A percentile compares a stretch with the other conserved stretches of the same genome.
Conservation (phyloP, 2,888 invertebrate genomes). For the Poecilus cupreus region DNA sequence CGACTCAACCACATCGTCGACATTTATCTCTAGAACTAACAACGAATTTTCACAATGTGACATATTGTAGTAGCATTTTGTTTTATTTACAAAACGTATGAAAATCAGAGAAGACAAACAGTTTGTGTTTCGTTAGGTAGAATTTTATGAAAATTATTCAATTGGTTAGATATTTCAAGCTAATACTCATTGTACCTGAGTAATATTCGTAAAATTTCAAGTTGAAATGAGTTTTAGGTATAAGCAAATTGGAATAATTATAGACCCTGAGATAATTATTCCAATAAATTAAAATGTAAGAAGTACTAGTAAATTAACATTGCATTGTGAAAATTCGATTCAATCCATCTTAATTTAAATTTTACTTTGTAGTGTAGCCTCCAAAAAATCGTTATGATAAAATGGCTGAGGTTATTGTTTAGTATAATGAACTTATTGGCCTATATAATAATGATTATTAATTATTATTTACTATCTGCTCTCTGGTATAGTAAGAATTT, state of each 20-base stretch:
- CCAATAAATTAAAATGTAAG: slow-evolving; percentile 18
- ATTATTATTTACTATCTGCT: background rate
- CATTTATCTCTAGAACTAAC: slow-evolving; percentile 34
- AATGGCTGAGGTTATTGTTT: slow-evolving; percentile 51
- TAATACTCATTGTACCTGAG: slow-evolving; percentile 62
- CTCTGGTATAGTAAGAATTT: slow-evolving; percentile 42
- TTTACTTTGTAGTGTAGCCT: slow-evolving; percentile 35
- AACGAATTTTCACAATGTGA: slow-evolving; percentile 53
- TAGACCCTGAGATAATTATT: slow-evolving; percentile 37
- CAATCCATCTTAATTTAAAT: slow-evolving; percentile 11
- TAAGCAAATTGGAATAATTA: slow-evolving; percentile 32
- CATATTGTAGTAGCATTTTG: background rate
- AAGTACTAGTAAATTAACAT: slow-evolving; percentile 6
- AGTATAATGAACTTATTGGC: slow-evolving; percentile 52
- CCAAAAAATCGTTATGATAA: slow-evolving; percentile 39
- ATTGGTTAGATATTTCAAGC: background rate
- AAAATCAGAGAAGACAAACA: background rate
- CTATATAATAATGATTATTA: slow-evolving; percentile 32
- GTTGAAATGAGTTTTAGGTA: background rate
- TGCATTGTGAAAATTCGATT: slow-evolving; percentile 50
- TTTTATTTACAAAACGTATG: background rate
- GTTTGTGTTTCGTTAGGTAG: no score
- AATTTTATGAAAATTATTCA: no score
- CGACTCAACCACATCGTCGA: slow-evolving; percentile 30
- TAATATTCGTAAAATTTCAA: slow-evolving; percentile 31